These are phyloP conservation scores for Pristionchus arcanus DNA, from an alignment of 2,888 invertebrate genomes.

Conservation along the genomic window DNA sequence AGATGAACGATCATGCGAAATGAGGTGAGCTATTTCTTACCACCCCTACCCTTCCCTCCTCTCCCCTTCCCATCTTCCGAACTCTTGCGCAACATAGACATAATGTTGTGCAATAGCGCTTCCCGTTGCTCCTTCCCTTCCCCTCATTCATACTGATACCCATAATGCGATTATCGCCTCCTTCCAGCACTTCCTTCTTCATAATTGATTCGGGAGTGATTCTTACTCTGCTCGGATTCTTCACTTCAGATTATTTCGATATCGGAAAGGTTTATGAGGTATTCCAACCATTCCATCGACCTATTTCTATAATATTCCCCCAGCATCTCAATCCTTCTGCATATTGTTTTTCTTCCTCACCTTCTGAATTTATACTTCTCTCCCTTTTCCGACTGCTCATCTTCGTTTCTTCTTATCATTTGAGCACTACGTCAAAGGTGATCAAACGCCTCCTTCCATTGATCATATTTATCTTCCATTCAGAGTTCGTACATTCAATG, in stretches of 20 bases:
- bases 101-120: neutral
- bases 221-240: conserved; percentile 9
- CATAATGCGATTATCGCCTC: neutral
- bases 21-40: too few species aligned
- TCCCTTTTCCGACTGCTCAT: neutral
- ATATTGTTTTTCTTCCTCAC: neutral
- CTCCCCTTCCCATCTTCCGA: neutral
- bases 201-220: neutral
- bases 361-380: neutral
- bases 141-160: neutral
- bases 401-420: neutral
- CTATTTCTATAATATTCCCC: neutral
- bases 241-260: neutral
- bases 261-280: neutral
- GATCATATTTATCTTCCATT: neutral
- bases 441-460: too few species aligned
- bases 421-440: neutral
- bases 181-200: neutral
- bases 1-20: too few species aligned
- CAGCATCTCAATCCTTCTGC: conserved; percentile 13
- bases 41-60: neutral
- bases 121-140: neutral
- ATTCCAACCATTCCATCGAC: neutral
- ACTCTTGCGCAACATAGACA: neutral
- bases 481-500: neutral